Percentiles rank a stretch among this genome's conserved stretches.
These are phyloP conservation scores for Rattus norvegicus DNA, from an alignment of 2,113 vertebrate genomes.

Conservation along the genomic window GRCr8 NC_086022.1:78387001-78387500, in stretches of 20 bases:
- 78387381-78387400: not conserved
- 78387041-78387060: not conserved
- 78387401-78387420: not conserved
- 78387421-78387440: conserved; percentile 65
- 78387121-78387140: conserved; percentile 46
- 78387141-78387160: conserved; percentile 67
- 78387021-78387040: not conserved
- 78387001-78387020: rapidly evolving
- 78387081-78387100: not conserved
- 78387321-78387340: not conserved
- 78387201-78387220: conserved; percentile 77
- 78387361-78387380: not conserved
- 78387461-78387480: conserved; percentile 79
- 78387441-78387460: conserved; percentile 71
- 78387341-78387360: not conserved
- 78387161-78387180: conserved; percentile 32
- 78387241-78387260: conserved; percentile 47
- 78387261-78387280: not conserved
- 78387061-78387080: not conserved
- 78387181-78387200: not conserved
- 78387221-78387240: conserved; percentile 63
- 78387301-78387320: conserved; percentile 3
- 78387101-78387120: conserved; percentile 26
- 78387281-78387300: conserved; percentile 50
- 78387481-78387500: conserved; percentile 79